These are phyloP conservation scores for Hippasteria phrygiana DNA, from an alignment of 53 echinoderm and acorn worm genomes.

Conservation along the genomic window DNA sequence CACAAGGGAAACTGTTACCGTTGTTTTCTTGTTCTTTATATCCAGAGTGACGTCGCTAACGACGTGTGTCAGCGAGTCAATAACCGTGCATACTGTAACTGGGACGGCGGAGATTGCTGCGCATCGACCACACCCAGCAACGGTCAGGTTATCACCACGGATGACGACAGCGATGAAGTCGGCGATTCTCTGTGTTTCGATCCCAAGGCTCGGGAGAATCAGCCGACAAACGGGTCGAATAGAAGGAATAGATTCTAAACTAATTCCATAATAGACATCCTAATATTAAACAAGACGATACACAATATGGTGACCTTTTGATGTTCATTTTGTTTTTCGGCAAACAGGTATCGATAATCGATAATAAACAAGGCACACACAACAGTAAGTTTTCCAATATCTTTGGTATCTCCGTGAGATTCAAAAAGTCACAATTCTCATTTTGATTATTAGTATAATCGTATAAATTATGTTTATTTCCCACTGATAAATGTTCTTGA, in stretches of 20 bases:
- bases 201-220: conserved; percentile 65
- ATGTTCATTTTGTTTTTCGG: background rate
- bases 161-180: background rate
- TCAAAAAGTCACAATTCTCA: too few relatives aligned
- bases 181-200: conserved; percentile 53
- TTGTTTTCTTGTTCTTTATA: too few relatives aligned
- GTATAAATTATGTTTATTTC: too few relatives aligned
- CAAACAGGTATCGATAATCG: too few relatives aligned
- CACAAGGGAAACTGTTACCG: too few relatives aligned
- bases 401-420: too few relatives aligned
- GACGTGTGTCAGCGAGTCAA: conserved; percentile 70
- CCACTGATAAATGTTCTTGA: too few relatives aligned
- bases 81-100: conserved; percentile 82
- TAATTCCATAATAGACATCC: background rate
- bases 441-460: too few relatives aligned
- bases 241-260: conserved; percentile 45
- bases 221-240: conserved; percentile 41
- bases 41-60: conserved; percentile 61
- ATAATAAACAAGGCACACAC: too few relatives aligned
- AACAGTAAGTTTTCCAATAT: too few relatives aligned
- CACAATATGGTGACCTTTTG: background rate
- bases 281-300: background rate
- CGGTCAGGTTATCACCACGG: conserved; percentile 9
- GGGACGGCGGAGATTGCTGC: conserved; percentile 91
- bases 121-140: conserved; percentile 58